Percentiles rank a stretch among this genome's conserved stretches.
These are phyloP conservation scores for Tapera naevia DNA, from an alignment of 2,797 vertebrate species.

Conservation along the genomic window DNA sequence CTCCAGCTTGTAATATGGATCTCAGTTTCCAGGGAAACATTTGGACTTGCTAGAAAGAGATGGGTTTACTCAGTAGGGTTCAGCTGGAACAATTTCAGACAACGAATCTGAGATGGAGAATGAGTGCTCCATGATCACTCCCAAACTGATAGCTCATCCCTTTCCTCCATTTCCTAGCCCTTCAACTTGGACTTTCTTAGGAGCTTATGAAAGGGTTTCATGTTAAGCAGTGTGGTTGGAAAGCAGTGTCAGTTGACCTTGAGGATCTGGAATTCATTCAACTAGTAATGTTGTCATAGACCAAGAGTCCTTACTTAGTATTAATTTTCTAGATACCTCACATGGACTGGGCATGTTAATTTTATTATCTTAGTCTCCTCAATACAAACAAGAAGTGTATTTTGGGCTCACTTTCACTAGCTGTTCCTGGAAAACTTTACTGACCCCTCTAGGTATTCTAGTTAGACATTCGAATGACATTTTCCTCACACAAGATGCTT, in stretches of 20 bases:
- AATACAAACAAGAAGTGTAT: not conserved
- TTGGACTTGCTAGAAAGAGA: not conserved
- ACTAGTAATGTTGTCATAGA: not conserved
- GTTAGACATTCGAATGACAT: not conserved
- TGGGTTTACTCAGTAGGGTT: not conserved
- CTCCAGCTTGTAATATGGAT: not conserved
- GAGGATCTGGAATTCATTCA: not conserved
- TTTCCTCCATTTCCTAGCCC: not conserved
- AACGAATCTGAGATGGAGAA: not conserved
- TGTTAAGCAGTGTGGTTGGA: not conserved
- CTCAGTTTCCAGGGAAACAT: not conserved
- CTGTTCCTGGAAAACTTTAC: not conserved
- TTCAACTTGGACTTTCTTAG: not conserved
- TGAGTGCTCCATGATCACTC: not conserved
- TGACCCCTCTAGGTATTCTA: not conserved
- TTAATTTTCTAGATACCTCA: not conserved
- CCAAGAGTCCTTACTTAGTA: not conserved
- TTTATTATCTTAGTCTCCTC: not conserved
- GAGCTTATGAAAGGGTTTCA: fast-evolving
- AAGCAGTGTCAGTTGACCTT: not conserved
- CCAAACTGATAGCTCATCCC: not conserved
- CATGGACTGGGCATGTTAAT: not conserved
- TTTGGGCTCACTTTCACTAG: not conserved
- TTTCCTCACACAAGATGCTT: not conserved
- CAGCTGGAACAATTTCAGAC: not conserved